These are phyloP conservation scores for Steatocranus sp. DNA, from an alignment of 2,797 vertebrate genomes.

Conservation along the genomic window DNA sequence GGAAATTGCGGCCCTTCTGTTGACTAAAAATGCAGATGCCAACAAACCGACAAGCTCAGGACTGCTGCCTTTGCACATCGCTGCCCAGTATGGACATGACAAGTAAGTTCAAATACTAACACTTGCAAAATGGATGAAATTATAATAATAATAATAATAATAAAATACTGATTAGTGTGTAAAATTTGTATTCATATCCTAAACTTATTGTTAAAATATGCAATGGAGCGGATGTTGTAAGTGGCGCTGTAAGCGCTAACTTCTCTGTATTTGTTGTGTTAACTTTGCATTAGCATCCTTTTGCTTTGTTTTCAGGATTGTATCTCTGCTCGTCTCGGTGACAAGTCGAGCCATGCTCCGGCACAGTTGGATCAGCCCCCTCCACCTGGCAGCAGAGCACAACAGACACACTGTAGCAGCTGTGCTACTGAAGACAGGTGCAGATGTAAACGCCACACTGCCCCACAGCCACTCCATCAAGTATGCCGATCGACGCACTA, in stretches of 20 bases:
- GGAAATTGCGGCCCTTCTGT: slow-evolving; percentile 77
- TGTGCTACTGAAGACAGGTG: slow-evolving; percentile 85
- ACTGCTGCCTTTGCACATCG: slow-evolving; percentile 87
- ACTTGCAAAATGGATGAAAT: not conserved
- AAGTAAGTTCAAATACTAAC: slow-evolving; percentile 74
- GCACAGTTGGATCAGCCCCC: slow-evolving; percentile 87
- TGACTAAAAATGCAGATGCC: slow-evolving; percentile 87
- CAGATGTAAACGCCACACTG: slow-evolving; percentile 84
- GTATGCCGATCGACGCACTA: slow-evolving; percentile 83
- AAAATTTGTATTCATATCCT: not conserved
- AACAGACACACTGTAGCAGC: slow-evolving; percentile 81
- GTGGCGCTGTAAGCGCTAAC: not conserved
- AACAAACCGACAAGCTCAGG: slow-evolving; percentile 86
- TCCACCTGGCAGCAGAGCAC: slow-evolving; percentile 90
- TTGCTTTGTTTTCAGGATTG: slow-evolving; percentile 75
- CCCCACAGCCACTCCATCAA: slow-evolving; percentile 76
- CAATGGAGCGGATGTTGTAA: not conserved
- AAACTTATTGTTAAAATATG: not conserved
- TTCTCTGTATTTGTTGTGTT: not conserved
- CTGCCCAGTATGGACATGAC: slow-evolving; percentile 84
- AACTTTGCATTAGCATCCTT: not conserved
- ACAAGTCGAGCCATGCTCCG: slow-evolving; percentile 87
- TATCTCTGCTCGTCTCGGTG: slow-evolving; percentile 85
- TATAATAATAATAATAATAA: fast-evolving
- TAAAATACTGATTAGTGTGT: not conserved